phyloP scores from a whole-genome alignment of 1,140 invertebrate species.

The Episyrphus balteatus region DNA sequence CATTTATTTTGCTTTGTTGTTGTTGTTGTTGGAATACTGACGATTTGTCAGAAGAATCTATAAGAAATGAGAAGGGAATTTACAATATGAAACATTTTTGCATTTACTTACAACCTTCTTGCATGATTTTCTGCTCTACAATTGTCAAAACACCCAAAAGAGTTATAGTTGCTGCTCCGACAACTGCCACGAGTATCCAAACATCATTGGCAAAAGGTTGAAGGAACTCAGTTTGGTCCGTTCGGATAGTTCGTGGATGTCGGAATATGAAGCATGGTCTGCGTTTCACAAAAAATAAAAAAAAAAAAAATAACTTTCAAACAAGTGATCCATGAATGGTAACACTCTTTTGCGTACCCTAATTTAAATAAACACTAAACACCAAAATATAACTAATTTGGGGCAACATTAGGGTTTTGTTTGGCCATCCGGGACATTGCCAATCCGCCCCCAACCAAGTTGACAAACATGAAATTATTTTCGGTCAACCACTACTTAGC shows the following conservation, averaged over 20 bases:
- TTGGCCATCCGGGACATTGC: too few species aligned
- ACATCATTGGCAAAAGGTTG: conserved; percentile 43
- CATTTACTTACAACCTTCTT: not conserved
- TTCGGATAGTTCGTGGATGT: conserved; percentile 49
- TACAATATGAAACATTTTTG: not conserved
- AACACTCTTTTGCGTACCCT: not conserved
- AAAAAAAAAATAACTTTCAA: conserved; percentile 1
- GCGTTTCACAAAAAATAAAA: conserved; percentile 10
- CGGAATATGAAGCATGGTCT: conserved; percentile 51
- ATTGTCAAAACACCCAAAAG: conserved; percentile 28
- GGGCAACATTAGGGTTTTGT: too few species aligned
- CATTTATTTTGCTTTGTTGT: not conserved
- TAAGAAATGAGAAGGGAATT: not conserved
- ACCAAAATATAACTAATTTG: too few species aligned
- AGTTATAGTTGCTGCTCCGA: conserved; percentile 25
- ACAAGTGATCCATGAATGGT: not conserved
- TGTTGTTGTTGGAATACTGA: not conserved
- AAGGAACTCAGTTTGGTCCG: conserved; percentile 47
- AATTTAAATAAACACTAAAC: too few species aligned
- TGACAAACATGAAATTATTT: too few species aligned
- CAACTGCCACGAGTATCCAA: conserved; percentile 41
- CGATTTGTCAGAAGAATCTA: not conserved
- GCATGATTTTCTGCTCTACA: conserved; percentile 18
- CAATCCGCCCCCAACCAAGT: too few species aligned
- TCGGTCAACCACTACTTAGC: too few species aligned